A percentile compares a stretch with the other conserved stretches of the same genome.
Conservation (phyloP, 2,888 invertebrate species). For the Carabus problematicus region DNA sequence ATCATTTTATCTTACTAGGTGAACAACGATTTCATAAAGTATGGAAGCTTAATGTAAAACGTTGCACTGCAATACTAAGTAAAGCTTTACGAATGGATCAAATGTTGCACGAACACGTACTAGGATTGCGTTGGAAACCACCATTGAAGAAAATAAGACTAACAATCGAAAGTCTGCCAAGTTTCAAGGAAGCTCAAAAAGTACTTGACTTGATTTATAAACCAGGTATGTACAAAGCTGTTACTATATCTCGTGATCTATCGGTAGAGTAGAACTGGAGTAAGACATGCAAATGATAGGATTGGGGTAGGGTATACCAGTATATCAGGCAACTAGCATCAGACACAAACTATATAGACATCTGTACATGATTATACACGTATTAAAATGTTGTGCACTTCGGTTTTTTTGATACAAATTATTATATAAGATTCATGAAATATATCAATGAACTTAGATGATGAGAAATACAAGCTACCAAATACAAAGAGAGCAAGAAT, state of each 20-base stretch:
- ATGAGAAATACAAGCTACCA: no score
- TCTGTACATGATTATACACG: no score
- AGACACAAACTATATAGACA: no score
- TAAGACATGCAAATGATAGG: no score
- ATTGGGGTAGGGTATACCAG: no score
- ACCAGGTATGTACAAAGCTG: neutral
- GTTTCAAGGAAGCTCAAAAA: conserved; percentile 54
- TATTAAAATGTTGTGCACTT: no score
- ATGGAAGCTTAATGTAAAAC: conserved; percentile 69
- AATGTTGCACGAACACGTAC: conserved; percentile 68
- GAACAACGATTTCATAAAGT: conserved; percentile 67
- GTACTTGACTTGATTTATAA: neutral
- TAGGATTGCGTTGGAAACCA: conserved; percentile 65
- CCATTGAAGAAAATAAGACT: conserved; percentile 58
- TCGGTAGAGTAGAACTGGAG: neutral
- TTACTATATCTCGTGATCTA: neutral
- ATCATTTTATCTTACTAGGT: conserved; percentile 69
- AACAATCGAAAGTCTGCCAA: conserved; percentile 59
- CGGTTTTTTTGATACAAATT: no score
- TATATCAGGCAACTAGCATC: no score
- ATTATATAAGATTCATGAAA: no score
- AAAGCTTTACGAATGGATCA: conserved; percentile 67
- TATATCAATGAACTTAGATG: no score
- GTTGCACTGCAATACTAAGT: conserved; percentile 61
- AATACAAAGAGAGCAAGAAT: no score